Evolutionary conservation across 2,888 invertebrate species (phyloP), one percentile per base, ranked within the genome.

Genomic region (Trisateles emortualis): DNA sequence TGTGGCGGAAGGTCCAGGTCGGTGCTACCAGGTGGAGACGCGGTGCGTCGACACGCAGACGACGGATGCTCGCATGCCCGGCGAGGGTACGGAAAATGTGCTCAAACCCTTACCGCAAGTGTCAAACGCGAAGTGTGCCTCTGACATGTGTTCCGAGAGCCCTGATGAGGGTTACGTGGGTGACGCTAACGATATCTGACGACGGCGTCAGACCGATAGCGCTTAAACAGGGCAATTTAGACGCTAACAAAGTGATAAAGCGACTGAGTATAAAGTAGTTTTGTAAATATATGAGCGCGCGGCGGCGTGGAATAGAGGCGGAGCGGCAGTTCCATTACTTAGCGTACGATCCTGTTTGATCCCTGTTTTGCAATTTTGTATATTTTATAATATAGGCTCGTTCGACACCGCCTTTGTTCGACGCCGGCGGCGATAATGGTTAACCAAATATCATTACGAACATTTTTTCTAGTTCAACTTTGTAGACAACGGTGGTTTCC

Each of bases 151-250:
- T 72, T 96, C 96, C 13, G 97, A 97, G 77, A 97, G 97, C 86
- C 97, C 97, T 30, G 97, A 97, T 81, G 97, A 97, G 86, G 97
- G 97, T 13, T 97, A 97, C 84, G 97, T 96, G 48, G 97, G 97
- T 32, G 97, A 97, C 77, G 94, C 95, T 57, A 94, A 95, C 75
- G 96, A 95, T 79, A 95, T 95, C 89, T 95, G 95, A 95, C 95
- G 93, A 79, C 89, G 92, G 72, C 90, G 92, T 69, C 87, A 83
- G 58, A 81, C 79, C 78, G 90, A 92, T 74, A 85, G 81, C 79
- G 83, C 87, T 75, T 90, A 86, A 87, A 83, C 83, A 84, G 83
- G 86, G 84, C 84, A 84, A 82, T 81, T 79, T 87, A 86, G 85
- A 88, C 88, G 84, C 86, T 88, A 84, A 79, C 74, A 83, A 87